Evolutionary conservation across 2,888 invertebrate genomes (phyloP).

Genomic region (Euzophera pinguis): DNA sequence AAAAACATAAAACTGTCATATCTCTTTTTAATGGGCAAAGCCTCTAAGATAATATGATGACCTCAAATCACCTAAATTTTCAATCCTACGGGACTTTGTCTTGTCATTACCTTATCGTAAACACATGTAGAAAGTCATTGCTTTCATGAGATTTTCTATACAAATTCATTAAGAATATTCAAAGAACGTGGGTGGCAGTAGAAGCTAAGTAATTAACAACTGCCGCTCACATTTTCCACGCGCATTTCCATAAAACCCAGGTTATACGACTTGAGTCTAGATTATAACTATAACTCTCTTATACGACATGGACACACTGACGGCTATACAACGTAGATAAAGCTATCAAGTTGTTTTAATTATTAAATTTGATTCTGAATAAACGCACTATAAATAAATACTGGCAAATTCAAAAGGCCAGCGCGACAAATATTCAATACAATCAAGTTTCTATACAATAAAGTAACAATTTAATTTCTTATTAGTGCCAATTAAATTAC

Average conservation of each 20-base stretch:
- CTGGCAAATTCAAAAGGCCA: conserved; percentile 48
- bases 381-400: conserved; percentile 27
- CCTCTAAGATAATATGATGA: too few relatives aligned
- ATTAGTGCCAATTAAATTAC: conserved; percentile 57
- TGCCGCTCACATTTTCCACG: conserved; percentile 46
- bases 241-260: conserved; percentile 57
- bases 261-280: conserved; percentile 45
- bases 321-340: conserved; percentile 42
- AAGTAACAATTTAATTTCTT: conserved; percentile 64
- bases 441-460: conserved; percentile 64
- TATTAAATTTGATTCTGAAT: conserved; percentile 31
- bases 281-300: conserved; percentile 54
- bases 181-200: conserved; percentile 41
- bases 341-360: conserved; percentile 49
- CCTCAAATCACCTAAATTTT: too few relatives aligned
- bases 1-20: too few relatives aligned
- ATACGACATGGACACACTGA: conserved; percentile 27
- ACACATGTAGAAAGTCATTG: too few relatives aligned
- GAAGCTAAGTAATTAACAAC: conserved; percentile 46
- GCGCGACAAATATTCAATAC: conserved; percentile 49
- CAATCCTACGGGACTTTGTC: too few relatives aligned
- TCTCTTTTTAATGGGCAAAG: too few relatives aligned
- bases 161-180: conserved; percentile 7
- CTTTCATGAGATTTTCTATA: neutral
- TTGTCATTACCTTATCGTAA: too few relatives aligned